A percentile compares a stretch with the other conserved stretches of the same genome.
Conservation (phyloP, 2,888 invertebrate species). For the Baccha elongata region DNA sequence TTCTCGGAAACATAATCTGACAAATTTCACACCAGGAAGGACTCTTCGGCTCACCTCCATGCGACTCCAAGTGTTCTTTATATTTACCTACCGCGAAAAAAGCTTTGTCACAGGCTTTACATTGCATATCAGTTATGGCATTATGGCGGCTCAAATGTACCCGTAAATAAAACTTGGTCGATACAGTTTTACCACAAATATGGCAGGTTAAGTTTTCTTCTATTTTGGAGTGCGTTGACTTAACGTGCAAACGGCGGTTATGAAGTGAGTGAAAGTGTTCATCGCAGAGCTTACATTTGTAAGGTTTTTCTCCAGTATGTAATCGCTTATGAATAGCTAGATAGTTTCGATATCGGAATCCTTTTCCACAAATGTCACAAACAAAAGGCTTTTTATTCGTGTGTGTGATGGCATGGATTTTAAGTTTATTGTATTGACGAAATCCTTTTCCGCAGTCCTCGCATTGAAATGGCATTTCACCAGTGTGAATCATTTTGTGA, state of each 20-base stretch:
- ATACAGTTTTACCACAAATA: slow-evolving; percentile 76
- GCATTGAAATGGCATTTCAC: slow-evolving; percentile 78
- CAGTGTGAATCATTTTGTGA: slow-evolving; percentile 79
- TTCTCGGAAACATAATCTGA: slow-evolving; percentile 76
- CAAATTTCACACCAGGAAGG: slow-evolving; percentile 77
- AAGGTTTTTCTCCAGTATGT: slow-evolving; percentile 79
- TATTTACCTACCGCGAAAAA: slow-evolving; percentile 78
- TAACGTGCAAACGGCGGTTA: slow-evolving; percentile 71
- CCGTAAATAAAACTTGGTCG: slow-evolving; percentile 78
- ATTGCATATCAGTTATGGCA: slow-evolving; percentile 76
- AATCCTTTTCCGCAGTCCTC: slow-evolving; percentile 78
- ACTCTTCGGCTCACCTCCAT: slow-evolving; percentile 75
- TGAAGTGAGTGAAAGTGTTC: slow-evolving; percentile 73
- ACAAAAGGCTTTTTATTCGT: slow-evolving; percentile 76
- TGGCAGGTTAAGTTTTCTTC: slow-evolving; percentile 75
- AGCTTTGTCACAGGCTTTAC: slow-evolving; percentile 77
- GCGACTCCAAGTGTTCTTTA: slow-evolving; percentile 77
- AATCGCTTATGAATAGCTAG: slow-evolving; percentile 77
- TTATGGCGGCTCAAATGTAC: slow-evolving; percentile 78
- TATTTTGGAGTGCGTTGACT: slow-evolving; percentile 65
- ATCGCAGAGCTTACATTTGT: slow-evolving; percentile 74
- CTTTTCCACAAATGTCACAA: slow-evolving; percentile 78
- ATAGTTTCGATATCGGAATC: slow-evolving; percentile 78
- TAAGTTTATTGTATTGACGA: slow-evolving; percentile 78
- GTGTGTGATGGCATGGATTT: slow-evolving; percentile 78